These are phyloP conservation scores for Tetranychus piercei DNA, from an alignment of 2,888 invertebrate species.

Conservation along the genomic window DNA sequence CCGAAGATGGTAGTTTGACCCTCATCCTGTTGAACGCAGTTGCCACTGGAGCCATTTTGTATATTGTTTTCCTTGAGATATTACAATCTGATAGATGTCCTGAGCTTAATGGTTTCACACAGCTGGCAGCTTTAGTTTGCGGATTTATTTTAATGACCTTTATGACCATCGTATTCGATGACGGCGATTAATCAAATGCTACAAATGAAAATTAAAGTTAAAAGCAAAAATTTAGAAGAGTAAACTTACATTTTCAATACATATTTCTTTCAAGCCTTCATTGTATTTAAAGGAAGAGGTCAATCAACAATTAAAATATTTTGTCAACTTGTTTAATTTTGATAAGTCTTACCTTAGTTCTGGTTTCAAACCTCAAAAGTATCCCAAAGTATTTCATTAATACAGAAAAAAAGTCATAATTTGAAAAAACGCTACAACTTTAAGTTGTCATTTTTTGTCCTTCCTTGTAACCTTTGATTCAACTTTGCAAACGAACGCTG, in stretches of 20 bases:
- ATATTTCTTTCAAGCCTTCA: no score
- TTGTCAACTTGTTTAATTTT: neutral
- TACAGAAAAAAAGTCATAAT: no score
- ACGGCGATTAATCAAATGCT: neutral
- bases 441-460: no score
- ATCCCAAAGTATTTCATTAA: no score
- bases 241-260: neutral
- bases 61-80: conserved; percentile 23
- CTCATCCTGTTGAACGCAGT: conserved; percentile 20
- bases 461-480: no score
- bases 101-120: neutral
- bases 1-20: conserved; percentile 15
- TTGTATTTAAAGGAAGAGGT: neutral
- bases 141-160: conserved; percentile 3
- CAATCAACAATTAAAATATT: neutral
- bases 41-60: conserved; percentile 21
- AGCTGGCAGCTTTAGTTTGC: conserved; percentile 2
- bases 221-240: neutral
- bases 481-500: no score
- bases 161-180: neutral
- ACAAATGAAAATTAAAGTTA: neutral
- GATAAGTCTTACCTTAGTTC: neutral
- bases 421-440: no score
- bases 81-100: conserved; percentile 18
- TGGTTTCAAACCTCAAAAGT: neutral